Evolutionary conservation across 2,888 invertebrate genomes (phyloP).

Genomic region (Aleiodes leptofemur): DNA sequence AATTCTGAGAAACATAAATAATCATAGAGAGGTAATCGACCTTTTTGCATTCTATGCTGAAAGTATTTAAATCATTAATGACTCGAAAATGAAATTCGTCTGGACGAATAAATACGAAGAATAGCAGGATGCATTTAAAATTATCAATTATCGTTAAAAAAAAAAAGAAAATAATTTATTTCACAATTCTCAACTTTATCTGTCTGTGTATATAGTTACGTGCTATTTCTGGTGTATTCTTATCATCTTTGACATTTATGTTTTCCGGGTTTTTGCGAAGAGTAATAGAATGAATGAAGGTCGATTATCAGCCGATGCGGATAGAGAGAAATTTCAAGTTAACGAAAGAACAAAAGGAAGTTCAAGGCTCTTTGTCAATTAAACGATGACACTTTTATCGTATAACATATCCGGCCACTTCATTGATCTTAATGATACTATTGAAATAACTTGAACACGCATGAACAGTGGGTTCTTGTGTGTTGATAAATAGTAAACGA

Average conservation of each 20-base stretch:
- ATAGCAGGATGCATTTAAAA: background rate
- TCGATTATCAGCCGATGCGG: background rate
- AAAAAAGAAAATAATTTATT: no score
- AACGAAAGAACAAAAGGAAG: slow-evolving; percentile 47
- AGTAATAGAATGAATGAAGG: background rate
- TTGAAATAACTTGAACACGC: slow-evolving; percentile 19
- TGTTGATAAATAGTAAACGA: slow-evolving; percentile 26
- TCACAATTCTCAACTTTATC: no score
- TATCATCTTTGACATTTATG: no score
- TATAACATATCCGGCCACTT: slow-evolving; percentile 52
- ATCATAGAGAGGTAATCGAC: no score
- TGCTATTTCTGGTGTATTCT: no score
- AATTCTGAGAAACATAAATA: background rate
- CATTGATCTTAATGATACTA: slow-evolving; percentile 35
- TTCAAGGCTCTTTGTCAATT: slow-evolving; percentile 56
- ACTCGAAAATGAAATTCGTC: background rate
- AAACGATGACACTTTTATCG: slow-evolving; percentile 53
- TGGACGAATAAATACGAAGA: background rate
- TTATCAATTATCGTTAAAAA: no score
- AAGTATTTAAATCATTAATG: no score
- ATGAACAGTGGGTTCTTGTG: slow-evolving; percentile 6
- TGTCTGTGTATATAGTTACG: no score
- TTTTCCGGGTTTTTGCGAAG: no score
- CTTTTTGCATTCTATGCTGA: no score
- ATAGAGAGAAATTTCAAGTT: slow-evolving; percentile 19